Conservation (phyloP, 1,140 invertebrate species). For the Drosophila orosa region DNA sequence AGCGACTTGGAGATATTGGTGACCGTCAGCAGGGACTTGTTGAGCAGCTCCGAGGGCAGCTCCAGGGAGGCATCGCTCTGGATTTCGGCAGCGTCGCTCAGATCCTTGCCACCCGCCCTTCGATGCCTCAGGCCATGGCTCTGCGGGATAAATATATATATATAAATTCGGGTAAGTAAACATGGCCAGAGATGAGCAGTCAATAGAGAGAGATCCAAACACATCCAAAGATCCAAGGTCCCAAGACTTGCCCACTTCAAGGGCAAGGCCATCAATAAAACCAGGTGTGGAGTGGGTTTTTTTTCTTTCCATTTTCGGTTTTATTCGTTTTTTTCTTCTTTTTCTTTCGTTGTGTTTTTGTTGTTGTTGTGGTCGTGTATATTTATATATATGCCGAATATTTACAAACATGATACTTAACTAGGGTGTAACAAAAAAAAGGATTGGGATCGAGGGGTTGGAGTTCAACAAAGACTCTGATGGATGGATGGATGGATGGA, state of each 20-base stretch:
- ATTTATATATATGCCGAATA: constrained; percentile 62
- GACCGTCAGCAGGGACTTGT: constrained; percentile 88
- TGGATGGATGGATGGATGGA: constrained; percentile 5
- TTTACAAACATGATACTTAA: constrained; percentile 80
- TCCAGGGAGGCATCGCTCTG: constrained; percentile 87
- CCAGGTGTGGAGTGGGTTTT: background rate
- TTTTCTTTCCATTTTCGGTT: constrained; percentile 34
- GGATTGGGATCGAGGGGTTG: background rate
- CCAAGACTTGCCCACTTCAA: background rate
- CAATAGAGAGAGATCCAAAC: background rate
- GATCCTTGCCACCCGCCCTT: constrained; percentile 57
- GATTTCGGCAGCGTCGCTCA: constrained; percentile 88
- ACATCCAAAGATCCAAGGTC: background rate
- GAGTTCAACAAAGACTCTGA: constrained; percentile 14
- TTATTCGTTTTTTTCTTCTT: constrained; percentile 35
- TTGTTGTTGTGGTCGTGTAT: constrained; percentile 18
- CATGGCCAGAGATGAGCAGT: constrained; percentile 23
- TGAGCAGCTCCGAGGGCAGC: constrained; percentile 88
- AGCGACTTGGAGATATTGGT: constrained; percentile 89
- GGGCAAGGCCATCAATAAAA: constrained; percentile 34
- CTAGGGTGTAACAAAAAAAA: constrained; percentile 60
- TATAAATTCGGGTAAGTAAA: constrained; percentile 12
- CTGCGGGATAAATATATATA: constrained; percentile 30
- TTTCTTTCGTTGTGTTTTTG: constrained; percentile 2
- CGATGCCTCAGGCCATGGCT: constrained; percentile 33